Evolutionary conservation across 2,888 invertebrate species (phyloP).

Genomic region (Cryptus armator): DNA sequence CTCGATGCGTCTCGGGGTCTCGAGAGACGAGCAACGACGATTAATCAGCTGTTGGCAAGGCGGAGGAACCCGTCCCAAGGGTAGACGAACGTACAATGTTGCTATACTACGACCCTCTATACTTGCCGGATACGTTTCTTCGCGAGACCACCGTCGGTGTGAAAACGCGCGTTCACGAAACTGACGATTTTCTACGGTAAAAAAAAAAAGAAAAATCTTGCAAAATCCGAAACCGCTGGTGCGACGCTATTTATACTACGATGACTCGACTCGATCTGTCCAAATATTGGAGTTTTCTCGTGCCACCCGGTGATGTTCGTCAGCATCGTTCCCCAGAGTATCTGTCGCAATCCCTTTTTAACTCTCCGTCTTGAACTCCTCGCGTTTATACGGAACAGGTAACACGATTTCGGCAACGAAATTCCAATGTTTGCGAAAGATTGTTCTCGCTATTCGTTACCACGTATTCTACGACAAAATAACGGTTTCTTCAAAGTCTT

Average conservation of each 20-base stretch:
- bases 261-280: conserved; percentile 81
- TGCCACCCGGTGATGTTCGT: conserved; percentile 16
- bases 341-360: background rate
- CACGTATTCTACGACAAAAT: background rate
- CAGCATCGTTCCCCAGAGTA: conserved; percentile 51
- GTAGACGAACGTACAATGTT: conserved; percentile 79
- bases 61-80: conserved; percentile 79
- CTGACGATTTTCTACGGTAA: conserved; percentile 40
- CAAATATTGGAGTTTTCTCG: conserved; percentile 80
- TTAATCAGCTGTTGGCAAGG: conserved; percentile 85
- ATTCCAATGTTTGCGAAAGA: background rate
- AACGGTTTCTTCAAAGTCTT: conserved; percentile 53
- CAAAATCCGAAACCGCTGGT: background rate
- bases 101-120: conserved; percentile 71
- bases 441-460: no score
- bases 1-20: conserved; percentile 81
- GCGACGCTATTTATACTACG: conserved; percentile 62
- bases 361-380: conserved; percentile 19
- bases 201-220: background rate
- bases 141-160: conserved; percentile 42
- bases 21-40: conserved; percentile 81
- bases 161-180: conserved; percentile 49
- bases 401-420: background rate
- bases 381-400: conserved; percentile 15
- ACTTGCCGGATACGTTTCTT: conserved; percentile 54